Evolutionary conservation across 2,888 invertebrate species (phyloP).

Genomic region (Herminia tarsipennalis): DNA sequence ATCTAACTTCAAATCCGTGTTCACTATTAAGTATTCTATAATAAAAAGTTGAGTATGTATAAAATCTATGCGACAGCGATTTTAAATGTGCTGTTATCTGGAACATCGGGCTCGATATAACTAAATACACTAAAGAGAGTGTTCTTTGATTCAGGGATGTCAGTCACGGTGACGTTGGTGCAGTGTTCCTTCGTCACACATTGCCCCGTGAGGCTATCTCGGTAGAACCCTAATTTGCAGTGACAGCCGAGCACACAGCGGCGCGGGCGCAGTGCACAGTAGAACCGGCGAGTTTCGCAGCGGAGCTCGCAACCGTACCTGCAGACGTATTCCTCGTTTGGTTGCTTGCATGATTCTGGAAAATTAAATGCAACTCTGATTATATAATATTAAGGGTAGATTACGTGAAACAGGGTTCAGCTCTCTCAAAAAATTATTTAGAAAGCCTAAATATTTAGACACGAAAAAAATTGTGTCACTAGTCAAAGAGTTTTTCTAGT

Average conservation of each 20-base stretch:
- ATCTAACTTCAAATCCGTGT: no score
- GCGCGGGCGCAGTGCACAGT: conserved; percentile 46
- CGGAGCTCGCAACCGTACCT: conserved; percentile 65
- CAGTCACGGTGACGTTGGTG: conserved; percentile 14
- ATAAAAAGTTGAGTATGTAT: no score
- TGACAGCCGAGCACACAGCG: conserved; percentile 65
- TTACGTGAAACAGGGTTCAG: no score
- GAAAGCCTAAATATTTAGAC: no score
- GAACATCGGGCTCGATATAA: neutral
- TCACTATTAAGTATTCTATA: no score
- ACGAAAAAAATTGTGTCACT: no score
- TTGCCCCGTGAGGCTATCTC: conserved; percentile 43
- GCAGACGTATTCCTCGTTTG: conserved; percentile 66
- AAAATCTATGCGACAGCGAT: neutral
- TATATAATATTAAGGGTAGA: no score
- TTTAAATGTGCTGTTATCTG: neutral
- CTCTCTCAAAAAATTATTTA: no score
- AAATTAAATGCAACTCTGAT: no score
- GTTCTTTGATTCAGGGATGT: neutral
- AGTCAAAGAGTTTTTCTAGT: no score
- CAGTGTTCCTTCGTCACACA: conserved; percentile 46
- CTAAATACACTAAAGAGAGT: conserved; percentile 6
- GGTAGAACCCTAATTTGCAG: conserved; percentile 56
- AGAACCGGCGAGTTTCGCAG: conserved; percentile 39
- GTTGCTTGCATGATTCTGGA: conserved; percentile 59